Evolutionary conservation across 2,888 invertebrate species (phyloP), one percentile per base, ranked within the genome.

Genomic region (Drosophila macrospina): DNA sequence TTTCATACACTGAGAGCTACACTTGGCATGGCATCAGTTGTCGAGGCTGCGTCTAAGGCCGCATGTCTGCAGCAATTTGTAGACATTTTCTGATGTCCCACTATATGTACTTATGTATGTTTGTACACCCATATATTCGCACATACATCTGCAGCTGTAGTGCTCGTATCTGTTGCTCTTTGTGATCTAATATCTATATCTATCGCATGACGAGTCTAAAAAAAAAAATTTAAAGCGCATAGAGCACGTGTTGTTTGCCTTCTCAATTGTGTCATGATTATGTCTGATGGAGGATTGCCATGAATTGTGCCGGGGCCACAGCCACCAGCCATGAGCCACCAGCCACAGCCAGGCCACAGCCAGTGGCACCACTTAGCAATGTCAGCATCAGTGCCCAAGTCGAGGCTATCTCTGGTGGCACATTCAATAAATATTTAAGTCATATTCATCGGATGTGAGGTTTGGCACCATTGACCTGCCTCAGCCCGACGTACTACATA

Each of bases 371-470:
- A 71, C 77, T 76, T 74, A 51, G 51, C 39, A 42, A 47, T 55
- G 55, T 44, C 74, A 62, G 60, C 59, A 34, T 26, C 36, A 41
- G 7, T 20, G 37, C 34, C 41, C 44, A 32, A 8, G n/a, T 59
- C 13, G 34, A 13, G 45, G 26, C 34, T 50, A 32, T 47, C 69
- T 64, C 63, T 48, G 55, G 63, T 37, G 74, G 65, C 59, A 67
- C 67, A 73, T 86, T 78, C 74, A 74, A 80, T 79, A 87, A 85
- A 83, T 84, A 79, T 78, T 87, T 82, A 66, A 81, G 86, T 62
- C 64, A 13, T 51, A 47, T 62, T 59, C 57, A 41, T 45, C 59
- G 55, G 36, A 47, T 67, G 59, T 45, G 45, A 68, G 44, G 60
- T 30, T 67, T 28, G 45, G 20, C 54, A 41, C 72, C 54, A 44